These are phyloP conservation scores for Manduca sexta DNA, from an alignment of 1,140 invertebrate genomes.

Conservation along the genomic window DNA sequence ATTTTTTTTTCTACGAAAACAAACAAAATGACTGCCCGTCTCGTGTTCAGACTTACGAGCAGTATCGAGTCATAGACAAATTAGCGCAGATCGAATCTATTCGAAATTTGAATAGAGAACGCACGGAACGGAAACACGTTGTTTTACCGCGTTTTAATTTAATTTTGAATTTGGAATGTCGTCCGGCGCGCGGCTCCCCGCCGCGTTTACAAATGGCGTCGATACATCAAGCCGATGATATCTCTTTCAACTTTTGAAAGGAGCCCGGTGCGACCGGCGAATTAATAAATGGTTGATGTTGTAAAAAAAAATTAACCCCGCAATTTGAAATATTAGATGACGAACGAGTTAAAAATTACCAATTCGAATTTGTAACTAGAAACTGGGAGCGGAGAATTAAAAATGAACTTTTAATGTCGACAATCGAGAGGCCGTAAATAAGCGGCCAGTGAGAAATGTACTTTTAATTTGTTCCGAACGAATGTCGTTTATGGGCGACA, in stretches of 20 bases:
- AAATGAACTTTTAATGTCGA: conserved; percentile 1
- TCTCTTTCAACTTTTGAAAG: conserved; percentile 70
- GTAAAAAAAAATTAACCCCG: conserved; percentile 36
- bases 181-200: conserved; percentile 51
- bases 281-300: conserved; percentile 54
- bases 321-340: conserved; percentile 35
- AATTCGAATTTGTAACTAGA: conserved; percentile 6
- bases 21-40: neutral
- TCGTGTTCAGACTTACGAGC: neutral
- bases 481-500: neutral
- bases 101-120: conserved; percentile 54
- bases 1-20: neutral
- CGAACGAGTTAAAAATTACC: conserved; percentile 16
- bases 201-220: conserved; percentile 66
- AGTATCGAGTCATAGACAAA: conserved; percentile 61
- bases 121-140: conserved; percentile 52
- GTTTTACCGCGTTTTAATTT: conserved; percentile 69
- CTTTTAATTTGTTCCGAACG: neutral
- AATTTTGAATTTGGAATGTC: conserved; percentile 65
- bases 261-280: conserved; percentile 44
- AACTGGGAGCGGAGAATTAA: conserved; percentile 4
- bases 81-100: conserved; percentile 66
- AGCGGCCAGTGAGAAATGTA: neutral
- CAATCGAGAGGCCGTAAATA: conserved; percentile 4
- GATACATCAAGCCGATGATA: conserved; percentile 70